Evolutionary conservation across 2,113 vertebrate species (phyloP).

Genomic region (Laterallus jamaicensis): DNA sequence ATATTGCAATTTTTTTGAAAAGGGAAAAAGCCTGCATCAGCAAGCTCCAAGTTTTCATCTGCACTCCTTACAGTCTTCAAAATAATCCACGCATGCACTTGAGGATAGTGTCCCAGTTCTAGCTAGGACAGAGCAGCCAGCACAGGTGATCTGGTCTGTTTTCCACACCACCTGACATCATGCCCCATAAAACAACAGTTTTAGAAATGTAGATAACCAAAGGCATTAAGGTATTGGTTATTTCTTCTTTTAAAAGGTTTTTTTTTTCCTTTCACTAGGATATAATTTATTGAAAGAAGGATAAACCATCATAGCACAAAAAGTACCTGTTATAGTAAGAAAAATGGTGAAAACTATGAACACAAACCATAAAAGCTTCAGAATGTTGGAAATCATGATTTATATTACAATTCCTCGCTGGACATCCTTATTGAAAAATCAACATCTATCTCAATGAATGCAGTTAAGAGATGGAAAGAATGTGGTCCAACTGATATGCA

Average conservation of each 20-base stretch:
- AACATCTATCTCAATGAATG: conserved; percentile 48
- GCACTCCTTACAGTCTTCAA: not conserved
- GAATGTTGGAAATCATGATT: conserved; percentile 14
- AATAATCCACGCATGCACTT: not conserved
- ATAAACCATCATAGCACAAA: conserved; percentile 30
- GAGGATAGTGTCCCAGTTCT: not conserved
- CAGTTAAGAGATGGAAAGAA: conserved; percentile 10
- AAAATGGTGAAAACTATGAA: conserved; percentile 38
- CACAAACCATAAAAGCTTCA: not conserved
- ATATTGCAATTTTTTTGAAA: not conserved
- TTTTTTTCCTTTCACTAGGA: conserved; percentile 50
- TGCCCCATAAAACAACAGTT: not conserved
- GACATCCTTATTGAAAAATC: conserved; percentile 34
- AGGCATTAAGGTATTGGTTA: not conserved
- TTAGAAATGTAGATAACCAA: conserved; percentile 26
- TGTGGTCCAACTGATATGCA: not conserved
- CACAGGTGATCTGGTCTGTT: too few relatives aligned
- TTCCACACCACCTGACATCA: too few relatives aligned
- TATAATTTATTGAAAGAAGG: conserved; percentile 39
- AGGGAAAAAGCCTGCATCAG: not conserved
- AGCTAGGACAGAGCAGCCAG: too few relatives aligned
- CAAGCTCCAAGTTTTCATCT: conserved; percentile 11
- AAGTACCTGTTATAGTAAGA: conserved; percentile 28
- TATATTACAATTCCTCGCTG: conserved; percentile 28
- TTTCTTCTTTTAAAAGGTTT: conserved; percentile 33